A percentile compares a stretch with the other conserved stretches of the same genome.
These are phyloP conservation scores for Tokudaia tokunoshimensis DNA, from an alignment of 2,797 vertebrate species.

Conservation along the genomic window DNA sequence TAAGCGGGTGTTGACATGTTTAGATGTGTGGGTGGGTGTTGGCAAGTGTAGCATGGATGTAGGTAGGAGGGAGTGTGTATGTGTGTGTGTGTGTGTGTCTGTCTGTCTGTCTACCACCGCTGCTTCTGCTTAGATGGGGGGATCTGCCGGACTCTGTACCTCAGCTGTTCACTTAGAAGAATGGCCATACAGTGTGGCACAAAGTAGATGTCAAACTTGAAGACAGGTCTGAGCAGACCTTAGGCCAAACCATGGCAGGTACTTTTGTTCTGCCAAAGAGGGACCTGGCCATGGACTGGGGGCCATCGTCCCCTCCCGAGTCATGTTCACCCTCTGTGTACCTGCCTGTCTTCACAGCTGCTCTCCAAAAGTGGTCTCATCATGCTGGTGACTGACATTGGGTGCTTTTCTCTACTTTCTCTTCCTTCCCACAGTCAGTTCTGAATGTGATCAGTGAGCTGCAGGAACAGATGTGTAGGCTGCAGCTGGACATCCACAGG, in stretches of 20 bases:
- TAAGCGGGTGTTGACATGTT: neutral
- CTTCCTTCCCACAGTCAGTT: constrained; percentile 92
- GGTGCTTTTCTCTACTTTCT: constrained; percentile 69
- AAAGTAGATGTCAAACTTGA: neutral
- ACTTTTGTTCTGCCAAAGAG: constrained; percentile 13
- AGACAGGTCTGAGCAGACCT: neutral
- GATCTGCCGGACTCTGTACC: neutral
- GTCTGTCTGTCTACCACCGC: neutral
- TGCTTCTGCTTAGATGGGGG: neutral
- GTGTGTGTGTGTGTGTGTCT: too few relatives aligned
- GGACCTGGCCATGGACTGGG: neutral
- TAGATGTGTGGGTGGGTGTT: neutral
- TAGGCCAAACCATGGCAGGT: neutral
- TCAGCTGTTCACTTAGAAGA: neutral
- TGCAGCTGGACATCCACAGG: constrained; percentile 97
- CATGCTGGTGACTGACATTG: constrained; percentile 1
- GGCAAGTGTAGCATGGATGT: too few relatives aligned
- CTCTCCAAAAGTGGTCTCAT: neutral
- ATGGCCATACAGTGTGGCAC: neutral
- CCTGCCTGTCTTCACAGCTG: neutral
- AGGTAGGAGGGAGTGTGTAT: neutral
- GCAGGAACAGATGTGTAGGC: constrained; percentile 98
- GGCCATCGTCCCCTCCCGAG: neutral
- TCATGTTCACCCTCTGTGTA: neutral
- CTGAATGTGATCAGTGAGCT: constrained; percentile 99